phyloP scores from a whole-genome alignment of 2,797 vertebrate species.

The Myotis daubentonii region DNA sequence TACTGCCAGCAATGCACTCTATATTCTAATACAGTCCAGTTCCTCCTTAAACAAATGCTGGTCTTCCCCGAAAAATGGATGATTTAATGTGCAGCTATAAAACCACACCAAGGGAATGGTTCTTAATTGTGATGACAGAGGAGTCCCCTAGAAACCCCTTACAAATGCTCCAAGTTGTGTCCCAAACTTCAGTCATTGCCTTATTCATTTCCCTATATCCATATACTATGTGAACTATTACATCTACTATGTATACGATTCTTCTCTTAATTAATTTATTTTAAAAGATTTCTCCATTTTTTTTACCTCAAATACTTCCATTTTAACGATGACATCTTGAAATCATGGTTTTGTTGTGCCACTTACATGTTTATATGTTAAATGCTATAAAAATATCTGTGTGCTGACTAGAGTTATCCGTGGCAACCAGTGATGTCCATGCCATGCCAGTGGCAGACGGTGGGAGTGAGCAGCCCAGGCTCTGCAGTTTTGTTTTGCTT shows the following conservation, averaged over 20 bases:
- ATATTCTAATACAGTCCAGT: background rate
- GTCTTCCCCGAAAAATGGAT: background rate
- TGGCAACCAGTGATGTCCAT: too few relatives aligned
- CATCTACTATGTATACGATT: background rate
- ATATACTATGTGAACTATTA: background rate
- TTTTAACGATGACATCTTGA: conserved; percentile 26
- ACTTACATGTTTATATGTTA: background rate
- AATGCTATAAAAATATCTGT: background rate
- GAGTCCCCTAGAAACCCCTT: background rate
- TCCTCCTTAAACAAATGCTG: conserved; percentile 20
- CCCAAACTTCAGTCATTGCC: background rate
- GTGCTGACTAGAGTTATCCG: background rate
- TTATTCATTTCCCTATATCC: background rate
- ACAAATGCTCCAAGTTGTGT: background rate
- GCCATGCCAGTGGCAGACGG: too few relatives aligned
- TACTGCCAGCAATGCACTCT: background rate
- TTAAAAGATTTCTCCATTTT: background rate
- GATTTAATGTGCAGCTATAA: background rate
- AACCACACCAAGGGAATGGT: background rate
- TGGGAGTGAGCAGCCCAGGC: background rate
- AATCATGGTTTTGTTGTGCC: background rate
- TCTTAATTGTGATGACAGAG: background rate
- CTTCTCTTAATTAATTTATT: conserved; percentile 40
- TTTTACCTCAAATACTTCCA: background rate
- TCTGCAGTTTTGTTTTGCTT: background rate